Conservation (phyloP, 2,797 vertebrate genomes). For the Dicrostonyx torquatus region DNA sequence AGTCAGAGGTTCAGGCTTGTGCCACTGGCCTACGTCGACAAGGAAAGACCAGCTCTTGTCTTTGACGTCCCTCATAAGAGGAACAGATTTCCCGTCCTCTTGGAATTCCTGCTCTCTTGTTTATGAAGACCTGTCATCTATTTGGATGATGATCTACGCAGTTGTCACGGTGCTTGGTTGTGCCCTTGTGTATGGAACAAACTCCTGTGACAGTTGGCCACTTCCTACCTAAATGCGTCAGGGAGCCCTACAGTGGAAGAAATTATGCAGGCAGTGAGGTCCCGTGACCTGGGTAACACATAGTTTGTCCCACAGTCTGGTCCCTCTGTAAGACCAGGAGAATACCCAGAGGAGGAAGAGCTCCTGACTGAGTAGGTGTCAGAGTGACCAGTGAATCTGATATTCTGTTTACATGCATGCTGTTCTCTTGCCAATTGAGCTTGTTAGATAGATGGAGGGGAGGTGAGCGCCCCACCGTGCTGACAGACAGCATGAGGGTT, state of each 20-base stretch:
- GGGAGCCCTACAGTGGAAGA: neutral
- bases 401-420: neutral
- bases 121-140: conserved; percentile 1
- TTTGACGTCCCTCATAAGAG: neutral
- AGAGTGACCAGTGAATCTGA: neutral
- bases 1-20: neutral
- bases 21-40: neutral
- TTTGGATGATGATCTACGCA: neutral
- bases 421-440: neutral
- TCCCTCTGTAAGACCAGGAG: rapidly evolving
- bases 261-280: neutral
- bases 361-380: neutral
- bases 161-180: conserved; percentile 12
- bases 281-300: neutral
- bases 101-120: neutral
- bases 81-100: conserved; percentile 14
- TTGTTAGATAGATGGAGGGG: no score
- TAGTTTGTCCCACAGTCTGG: neutral
- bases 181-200: conserved; percentile 42
- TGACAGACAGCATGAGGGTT: neutral
- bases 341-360: neutral
- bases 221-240: neutral
- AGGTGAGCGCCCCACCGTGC: neutral
- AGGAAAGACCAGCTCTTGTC: neutral
- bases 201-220: conserved; percentile 48